Percentiles rank a stretch among this genome's conserved stretches.
phyloP scores from a whole-genome alignment of 2,888 invertebrate species.

The Leptopilina drosophilae region DNA sequence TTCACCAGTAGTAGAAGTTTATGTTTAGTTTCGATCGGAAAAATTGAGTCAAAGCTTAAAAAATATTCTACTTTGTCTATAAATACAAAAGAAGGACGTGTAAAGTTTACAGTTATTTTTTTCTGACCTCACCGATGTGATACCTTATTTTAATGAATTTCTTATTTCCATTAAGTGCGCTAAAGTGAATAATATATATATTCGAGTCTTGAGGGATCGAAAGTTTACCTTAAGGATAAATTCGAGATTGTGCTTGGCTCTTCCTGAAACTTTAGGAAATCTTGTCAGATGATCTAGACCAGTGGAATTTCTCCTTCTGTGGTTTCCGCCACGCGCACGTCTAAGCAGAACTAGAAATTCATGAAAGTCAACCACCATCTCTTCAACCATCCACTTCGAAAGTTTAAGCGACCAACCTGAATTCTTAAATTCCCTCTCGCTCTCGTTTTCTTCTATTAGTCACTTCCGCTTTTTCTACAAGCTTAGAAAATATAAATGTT shows the following conservation, averaged over 20 bases:
- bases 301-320: constrained; percentile 31
- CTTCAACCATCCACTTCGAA: constrained; percentile 26
- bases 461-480: neutral
- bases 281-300: constrained; percentile 34
- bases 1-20: too few species aligned
- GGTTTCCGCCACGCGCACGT: constrained; percentile 28
- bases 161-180: too few species aligned
- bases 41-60: too few species aligned
- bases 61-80: too few species aligned
- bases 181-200: too few species aligned
- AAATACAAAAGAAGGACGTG: too few species aligned
- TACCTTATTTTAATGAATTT: too few species aligned
- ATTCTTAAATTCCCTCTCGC: neutral
- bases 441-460: neutral
- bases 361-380: constrained; percentile 33
- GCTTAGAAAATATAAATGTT: too few species aligned
- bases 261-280: constrained; percentile 26
- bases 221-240: neutral
- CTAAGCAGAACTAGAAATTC: constrained; percentile 32
- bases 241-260: neutral
- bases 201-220: neutral
- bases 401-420: constrained; percentile 31
- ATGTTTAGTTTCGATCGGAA: too few species aligned
- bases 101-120: too few species aligned
- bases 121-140: too few species aligned